Conservation (phyloP, 2,797 vertebrate genomes). For the Arnoldichthys spilopterus region DNA sequence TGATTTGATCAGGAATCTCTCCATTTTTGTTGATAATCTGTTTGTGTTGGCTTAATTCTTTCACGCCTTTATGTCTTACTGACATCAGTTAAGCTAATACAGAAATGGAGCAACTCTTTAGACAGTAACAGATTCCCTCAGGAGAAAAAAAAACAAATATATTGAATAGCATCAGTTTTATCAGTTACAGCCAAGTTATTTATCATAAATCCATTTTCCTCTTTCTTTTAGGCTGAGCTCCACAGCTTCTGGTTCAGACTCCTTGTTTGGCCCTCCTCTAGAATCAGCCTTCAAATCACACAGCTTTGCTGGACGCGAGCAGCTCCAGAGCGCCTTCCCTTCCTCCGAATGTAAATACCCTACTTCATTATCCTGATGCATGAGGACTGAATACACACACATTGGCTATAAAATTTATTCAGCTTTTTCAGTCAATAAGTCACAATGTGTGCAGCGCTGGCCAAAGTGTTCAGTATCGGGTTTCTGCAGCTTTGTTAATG, state of each 20-base stretch:
- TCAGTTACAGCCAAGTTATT: no score
- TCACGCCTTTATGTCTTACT: no score
- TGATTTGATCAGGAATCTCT: no score
- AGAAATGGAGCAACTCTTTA: no score
- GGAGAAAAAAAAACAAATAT: no score
- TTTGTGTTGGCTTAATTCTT: no score
- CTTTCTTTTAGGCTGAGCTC: constrained; percentile 69
- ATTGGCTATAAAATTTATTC: no score
- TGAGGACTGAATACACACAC: neutral
- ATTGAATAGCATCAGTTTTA: no score
- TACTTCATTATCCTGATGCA: constrained; percentile 23
- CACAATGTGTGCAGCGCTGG: neutral
- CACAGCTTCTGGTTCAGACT: constrained; percentile 73
- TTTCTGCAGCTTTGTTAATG: neutral
- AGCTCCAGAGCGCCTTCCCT: constrained; percentile 60
- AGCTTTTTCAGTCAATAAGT: neutral
- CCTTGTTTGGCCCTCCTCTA: constrained; percentile 87
- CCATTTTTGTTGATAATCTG: no score
- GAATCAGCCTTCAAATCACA: constrained; percentile 87
- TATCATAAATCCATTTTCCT: neutral
- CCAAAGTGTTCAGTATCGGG: neutral
- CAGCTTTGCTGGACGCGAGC: constrained; percentile 80
- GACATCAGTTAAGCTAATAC: no score
- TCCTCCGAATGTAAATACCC: constrained; percentile 73
- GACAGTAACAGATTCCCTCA: no score